These are phyloP conservation scores for Malacoctenus gilli DNA, from an alignment of 2,797 vertebrate species.

Conservation along the genomic window DNA sequence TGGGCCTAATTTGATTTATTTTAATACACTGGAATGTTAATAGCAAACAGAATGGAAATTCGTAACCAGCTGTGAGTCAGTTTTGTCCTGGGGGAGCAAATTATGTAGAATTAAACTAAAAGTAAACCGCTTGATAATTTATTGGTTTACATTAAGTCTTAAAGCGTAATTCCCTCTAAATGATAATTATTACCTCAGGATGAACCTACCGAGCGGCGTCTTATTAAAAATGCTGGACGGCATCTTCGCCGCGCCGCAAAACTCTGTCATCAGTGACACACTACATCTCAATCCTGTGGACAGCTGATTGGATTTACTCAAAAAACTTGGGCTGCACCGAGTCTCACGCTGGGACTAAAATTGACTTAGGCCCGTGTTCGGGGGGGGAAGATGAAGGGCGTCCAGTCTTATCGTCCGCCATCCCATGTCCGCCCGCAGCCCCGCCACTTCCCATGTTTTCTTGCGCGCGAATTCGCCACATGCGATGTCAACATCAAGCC, in stretches of 20 bases:
- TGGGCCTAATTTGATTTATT: conserved; percentile 20
- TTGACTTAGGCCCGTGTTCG: conserved; percentile 80
- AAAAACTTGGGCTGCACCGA: conserved; percentile 77
- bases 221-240: conserved; percentile 73
- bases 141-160: conserved; percentile 68
- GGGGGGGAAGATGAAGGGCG: conserved; percentile 78
- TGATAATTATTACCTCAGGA: conserved; percentile 66
- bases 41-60: conserved; percentile 7
- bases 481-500: conserved; percentile 69
- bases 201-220: conserved; percentile 59
- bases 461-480: conserved; percentile 60
- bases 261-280: conserved; percentile 76
- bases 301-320: conserved; percentile 83
- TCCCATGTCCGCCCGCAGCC: conserved; percentile 70
- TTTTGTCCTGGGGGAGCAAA: conserved; percentile 49
- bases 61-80: conserved; percentile 12
- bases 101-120: conserved; percentile 60
- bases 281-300: conserved; percentile 77
- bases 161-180: conserved; percentile 70
- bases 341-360: conserved; percentile 82
- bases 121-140: conserved; percentile 53
- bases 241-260: conserved; percentile 52
- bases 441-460: conserved; percentile 71
- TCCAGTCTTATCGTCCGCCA: conserved; percentile 76
- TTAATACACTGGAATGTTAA: conserved; percentile 14